Percentiles rank a stretch among this genome's conserved stretches.
phyloP scores from a whole-genome alignment of 2,888 invertebrate species.

The Ecliptopera silaceata region DNA sequence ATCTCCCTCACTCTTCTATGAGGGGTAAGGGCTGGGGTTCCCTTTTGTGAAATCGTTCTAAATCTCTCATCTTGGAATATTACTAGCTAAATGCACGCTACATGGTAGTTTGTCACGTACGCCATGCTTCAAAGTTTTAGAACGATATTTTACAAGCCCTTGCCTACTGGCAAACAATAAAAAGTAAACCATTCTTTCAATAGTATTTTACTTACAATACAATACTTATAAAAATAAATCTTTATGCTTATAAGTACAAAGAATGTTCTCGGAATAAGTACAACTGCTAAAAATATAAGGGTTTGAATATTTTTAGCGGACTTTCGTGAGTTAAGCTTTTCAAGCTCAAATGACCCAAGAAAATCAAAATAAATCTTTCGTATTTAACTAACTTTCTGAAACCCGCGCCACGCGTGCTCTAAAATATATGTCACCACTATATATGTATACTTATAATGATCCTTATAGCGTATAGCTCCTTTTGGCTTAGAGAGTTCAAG shows the following conservation, averaged over 20 bases:
- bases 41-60: constrained; percentile 12
- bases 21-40: constrained; percentile 22
- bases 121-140: background rate
- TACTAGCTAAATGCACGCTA: background rate
- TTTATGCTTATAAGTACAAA: background rate
- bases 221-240: too few species aligned
- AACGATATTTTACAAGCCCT: background rate
- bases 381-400: too few species aligned
- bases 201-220: too few species aligned
- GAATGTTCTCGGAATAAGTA: background rate
- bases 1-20: constrained; percentile 38
- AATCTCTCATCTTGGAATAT: constrained; percentile 23
- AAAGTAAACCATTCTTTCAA: too few species aligned
- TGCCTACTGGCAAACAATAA: too few species aligned
- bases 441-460: too few species aligned
- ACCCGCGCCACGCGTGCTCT: too few species aligned
- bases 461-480: too few species aligned
- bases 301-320: background rate
- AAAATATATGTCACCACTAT: too few species aligned
- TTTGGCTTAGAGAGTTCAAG: too few species aligned
- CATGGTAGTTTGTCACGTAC: constrained; percentile 30
- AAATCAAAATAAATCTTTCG: constrained; percentile 13
- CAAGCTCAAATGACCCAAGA: constrained; percentile 1
- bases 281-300: too few species aligned
- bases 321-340: background rate